Conservation (phyloP, 2,888 invertebrate species). For the Lordiphosa andalusiaca region DNA sequence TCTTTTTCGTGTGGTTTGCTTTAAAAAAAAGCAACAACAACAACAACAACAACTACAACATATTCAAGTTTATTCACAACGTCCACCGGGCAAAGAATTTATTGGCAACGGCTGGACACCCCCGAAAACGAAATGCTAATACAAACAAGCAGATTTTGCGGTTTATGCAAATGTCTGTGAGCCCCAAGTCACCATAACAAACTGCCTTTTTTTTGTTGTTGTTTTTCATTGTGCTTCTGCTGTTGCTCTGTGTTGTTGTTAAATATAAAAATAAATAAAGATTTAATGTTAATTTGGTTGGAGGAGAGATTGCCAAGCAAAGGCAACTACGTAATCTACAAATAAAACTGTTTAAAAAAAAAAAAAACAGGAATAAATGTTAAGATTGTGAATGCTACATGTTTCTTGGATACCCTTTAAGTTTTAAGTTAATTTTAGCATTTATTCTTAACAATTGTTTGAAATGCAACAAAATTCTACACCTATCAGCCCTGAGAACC, state of each 20-base stretch:
- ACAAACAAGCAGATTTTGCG: slow-evolving; percentile 73
- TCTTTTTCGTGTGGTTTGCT: slow-evolving; percentile 15
- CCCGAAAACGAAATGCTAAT: slow-evolving; percentile 55
- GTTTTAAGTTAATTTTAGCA: too few relatives aligned
- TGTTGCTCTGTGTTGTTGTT: slow-evolving; percentile 23
- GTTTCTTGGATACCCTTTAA: too few relatives aligned
- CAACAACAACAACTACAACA: slow-evolving; percentile 4
- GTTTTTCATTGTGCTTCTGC: slow-evolving; percentile 10
- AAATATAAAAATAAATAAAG: slow-evolving; percentile 45
- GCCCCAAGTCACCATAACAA: slow-evolving; percentile 42
- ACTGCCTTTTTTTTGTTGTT: slow-evolving; percentile 31
- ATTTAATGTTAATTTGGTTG: slow-evolving; percentile 37
- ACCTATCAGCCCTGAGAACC: too few relatives aligned
- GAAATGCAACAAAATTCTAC: too few relatives aligned
- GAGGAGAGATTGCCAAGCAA: slow-evolving; percentile 10
- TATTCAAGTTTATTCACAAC: slow-evolving; percentile 15
- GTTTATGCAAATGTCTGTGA: slow-evolving; percentile 60
- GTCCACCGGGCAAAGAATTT: slow-evolving; percentile 40
- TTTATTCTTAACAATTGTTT: too few relatives aligned
- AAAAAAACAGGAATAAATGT: slow-evolving; percentile 14
- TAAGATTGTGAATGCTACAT: background rate
- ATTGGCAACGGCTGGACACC: slow-evolving; percentile 38
- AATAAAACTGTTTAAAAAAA: slow-evolving; percentile 19
- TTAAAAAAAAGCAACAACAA: background rate
- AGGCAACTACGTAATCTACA: slow-evolving; percentile 7